A percentile compares a stretch with the other conserved stretches of the same genome.
Conservation (phyloP, 1,140 invertebrate species). For the Magallana gigas region DNA sequence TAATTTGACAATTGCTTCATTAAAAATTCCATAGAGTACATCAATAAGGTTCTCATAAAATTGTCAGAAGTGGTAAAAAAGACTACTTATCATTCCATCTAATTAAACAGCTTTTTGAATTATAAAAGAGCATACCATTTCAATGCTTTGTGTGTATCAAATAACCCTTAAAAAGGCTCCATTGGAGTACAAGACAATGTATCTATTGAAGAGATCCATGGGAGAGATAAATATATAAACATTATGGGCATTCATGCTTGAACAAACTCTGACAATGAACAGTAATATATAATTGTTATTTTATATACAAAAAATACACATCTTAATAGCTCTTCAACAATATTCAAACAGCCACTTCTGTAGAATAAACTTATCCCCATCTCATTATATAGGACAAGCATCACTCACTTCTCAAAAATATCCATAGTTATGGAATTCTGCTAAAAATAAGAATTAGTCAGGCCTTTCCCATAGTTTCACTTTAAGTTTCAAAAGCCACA, state of each 20-base stretch:
- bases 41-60: not conserved
- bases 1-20: not conserved
- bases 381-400: not conserved
- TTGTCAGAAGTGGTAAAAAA: not conserved
- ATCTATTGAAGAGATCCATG: constrained; percentile 15
- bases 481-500: not conserved
- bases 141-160: not conserved
- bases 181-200: not conserved
- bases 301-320: constrained; percentile 29
- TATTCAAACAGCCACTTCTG: not conserved
- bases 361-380: not conserved
- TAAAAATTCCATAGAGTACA: constrained; percentile 9
- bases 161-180: not conserved
- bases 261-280: constrained; percentile 20
- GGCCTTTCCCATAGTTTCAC: not conserved
- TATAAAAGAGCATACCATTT: not conserved
- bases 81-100: not conserved
- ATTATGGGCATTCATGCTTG: constrained; percentile 7
- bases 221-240: constrained; percentile 27
- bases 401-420: constrained; percentile 9
- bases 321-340: constrained; percentile 25
- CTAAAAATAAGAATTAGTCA: constrained; percentile 26
- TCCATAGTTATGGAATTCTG: not conserved
- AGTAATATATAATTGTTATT: constrained; percentile 1
- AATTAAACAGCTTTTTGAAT: not conserved